Base-by-base conservation (phyloP, 2,888 invertebrate species). In the Vannuccia rotundouncinata region DNA sequence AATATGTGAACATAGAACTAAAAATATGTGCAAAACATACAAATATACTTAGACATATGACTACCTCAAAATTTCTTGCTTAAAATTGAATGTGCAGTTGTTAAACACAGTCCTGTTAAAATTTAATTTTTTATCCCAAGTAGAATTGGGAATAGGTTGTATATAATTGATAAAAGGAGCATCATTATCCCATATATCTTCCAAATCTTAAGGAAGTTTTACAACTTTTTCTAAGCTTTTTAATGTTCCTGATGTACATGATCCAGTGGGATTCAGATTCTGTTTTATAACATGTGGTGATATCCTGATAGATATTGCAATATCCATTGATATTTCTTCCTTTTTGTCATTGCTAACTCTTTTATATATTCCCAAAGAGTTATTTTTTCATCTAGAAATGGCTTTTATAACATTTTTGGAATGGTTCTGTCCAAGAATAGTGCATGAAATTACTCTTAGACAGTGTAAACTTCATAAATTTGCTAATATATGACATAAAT, bases 21-120 rank as follows among this genome's bases (percentile, higher is more conserved):
- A 66, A 22, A 66, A 66, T 22, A 66, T 27, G 66, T 66, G 5
- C 66, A 5, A 66, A 66, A 66, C 66, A 66, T 66, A 66, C 66
- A 66, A 66, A 66, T 27, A 45, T 45, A 45, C 5, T 10, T 45
- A 45, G 45, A 45, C 45, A 66, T 66, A 66, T 27, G 66, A 66
- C 66, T 66, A 22, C 25, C 10, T n/a, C 45, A 66, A 13, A 5
- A 66, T 66, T 66, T 22, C 66, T 66, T 27, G 25, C 66, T 66
- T 66, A 66, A 66, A 66, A 66, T 66, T 66, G 25, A 66, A 66
- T 66, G 66, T 66, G 66, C 66, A 66, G 66, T 66, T 66, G 66
- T 66, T 66, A 66, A 66, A 66, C 66, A 66, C 66, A 66, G 66
- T 27, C 66, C 25, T 2, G 5, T 66, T 5, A 66, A 66, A 66